Base-by-base conservation (phyloP, 2,113 vertebrate species). In the Callocephalon fimbriatum region DNA sequence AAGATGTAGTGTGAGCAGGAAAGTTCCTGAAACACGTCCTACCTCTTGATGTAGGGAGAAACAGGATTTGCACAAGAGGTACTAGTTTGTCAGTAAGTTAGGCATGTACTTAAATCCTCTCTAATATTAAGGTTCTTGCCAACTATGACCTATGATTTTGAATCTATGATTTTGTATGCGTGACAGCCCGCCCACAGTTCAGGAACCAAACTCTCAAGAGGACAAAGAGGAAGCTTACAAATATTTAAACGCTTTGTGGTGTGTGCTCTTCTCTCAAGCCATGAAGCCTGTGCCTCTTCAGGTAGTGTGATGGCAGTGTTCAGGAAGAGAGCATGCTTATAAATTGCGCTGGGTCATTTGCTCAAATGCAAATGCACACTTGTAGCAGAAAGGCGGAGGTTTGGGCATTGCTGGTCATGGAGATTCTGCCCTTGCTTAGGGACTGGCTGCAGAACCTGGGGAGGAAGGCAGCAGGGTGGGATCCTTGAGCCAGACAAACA, bases 271-370 rank as follows among this genome's bases (percentile, higher is more conserved):
- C 44, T 85, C 81, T 84, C 27, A n/a, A 42, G 42, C 63, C 18
- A 16, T 71, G 35, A 87, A 48, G 37, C 40, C 44, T 70, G 5
- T 90, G 50, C 21, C 9, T 9, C 15, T 77, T 12, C 37, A 42
- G 21, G 38, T 44, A 19, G 14, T 8, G 10, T 50, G 18, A 51
- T 44, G 65, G 29, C 45, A 56, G 2, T 21, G 4, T 51, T 84
- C 17, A 65, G 48, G 62, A 76, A 7, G 2, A 75, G n/a, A 48
- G 35, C 27, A 32, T 22, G 47, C 12, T 25, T 71, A 4, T 48
- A 62, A 9, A 56, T 80, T 0, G 0, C 38, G 32, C 32, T 12
- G 5, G 5, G 35, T 7, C 19, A 5, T 50, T 73, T 61, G 35
- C 53, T 73, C 31, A 73, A 53, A 86, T 0, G 3, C 38, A 88